phyloP scores from a whole-genome alignment of 2,888 invertebrate species.

The Hirtodrosophila alboralis region DNA sequence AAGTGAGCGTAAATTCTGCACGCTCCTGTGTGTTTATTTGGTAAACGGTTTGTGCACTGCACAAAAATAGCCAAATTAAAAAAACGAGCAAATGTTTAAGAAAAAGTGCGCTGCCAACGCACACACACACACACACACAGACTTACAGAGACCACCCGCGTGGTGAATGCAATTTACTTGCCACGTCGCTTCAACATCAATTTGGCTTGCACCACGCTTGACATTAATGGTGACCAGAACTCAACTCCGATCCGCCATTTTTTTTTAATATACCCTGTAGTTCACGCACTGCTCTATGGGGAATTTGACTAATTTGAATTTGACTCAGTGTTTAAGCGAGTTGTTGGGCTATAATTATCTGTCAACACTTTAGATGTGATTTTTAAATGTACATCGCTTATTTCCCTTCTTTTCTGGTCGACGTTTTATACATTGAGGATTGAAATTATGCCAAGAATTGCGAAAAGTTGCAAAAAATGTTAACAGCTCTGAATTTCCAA shows the following conservation, averaged over 20 bases:
- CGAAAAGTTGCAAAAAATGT: too few species aligned
- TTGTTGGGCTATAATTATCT: too few species aligned
- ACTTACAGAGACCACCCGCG: too few species aligned
- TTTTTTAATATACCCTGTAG: constrained; percentile 20
- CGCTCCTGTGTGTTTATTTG: constrained; percentile 14
- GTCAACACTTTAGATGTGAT: too few species aligned
- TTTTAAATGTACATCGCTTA: too few species aligned
- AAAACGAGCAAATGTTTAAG: constrained; percentile 53
- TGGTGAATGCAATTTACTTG: constrained; percentile 45
- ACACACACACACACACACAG: constrained; percentile 5
- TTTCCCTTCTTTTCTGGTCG: too few species aligned
- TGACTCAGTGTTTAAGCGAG: too few species aligned
- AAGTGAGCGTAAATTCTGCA: constrained; percentile 49
- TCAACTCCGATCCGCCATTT: constrained; percentile 4
- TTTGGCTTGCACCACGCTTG: constrained; percentile 38
- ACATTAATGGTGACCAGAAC: constrained; percentile 47
- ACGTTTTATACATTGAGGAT: too few species aligned
- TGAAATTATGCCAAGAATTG: too few species aligned
- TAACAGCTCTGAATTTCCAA: too few species aligned
- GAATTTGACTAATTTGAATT: too few species aligned
- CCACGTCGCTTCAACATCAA: constrained; percentile 38
- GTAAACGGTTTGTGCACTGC: constrained; percentile 15
- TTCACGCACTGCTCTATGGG: too few species aligned
- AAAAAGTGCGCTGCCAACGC: constrained; percentile 12
- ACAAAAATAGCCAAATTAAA: constrained; percentile 64